Evolutionary conservation across 1,140 invertebrate genomes (phyloP).

Genomic region (Bathynomus jamesi): DNA sequence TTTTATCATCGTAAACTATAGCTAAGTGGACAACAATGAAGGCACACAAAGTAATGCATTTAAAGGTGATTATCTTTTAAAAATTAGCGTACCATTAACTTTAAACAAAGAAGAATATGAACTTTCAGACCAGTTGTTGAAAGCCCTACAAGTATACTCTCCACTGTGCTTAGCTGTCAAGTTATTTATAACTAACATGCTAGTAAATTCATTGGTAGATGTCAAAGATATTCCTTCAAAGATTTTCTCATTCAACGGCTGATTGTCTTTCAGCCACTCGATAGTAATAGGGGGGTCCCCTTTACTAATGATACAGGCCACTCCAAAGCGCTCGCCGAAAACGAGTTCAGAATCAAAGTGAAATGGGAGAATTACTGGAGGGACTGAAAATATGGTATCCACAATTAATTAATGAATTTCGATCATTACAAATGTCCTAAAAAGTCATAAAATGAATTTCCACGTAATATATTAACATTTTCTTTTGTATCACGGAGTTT

Average conservation of each 20-base stretch:
- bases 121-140: neutral
- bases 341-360: neutral
- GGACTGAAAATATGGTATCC: neutral
- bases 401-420: too few relatives aligned
- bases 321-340: neutral
- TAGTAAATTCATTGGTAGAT: neutral
- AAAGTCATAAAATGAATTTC: too few relatives aligned
- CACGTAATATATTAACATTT: too few relatives aligned
- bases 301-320: conserved; percentile 2
- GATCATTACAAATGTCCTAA: too few relatives aligned
- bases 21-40: neutral
- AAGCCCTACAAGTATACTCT: neutral
- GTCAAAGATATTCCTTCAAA: neutral
- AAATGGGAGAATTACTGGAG: neutral
- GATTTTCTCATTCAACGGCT: neutral
- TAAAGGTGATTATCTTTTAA: neutral
- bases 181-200: neutral
- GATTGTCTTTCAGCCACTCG: conserved; percentile 12
- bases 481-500: too few relatives aligned
- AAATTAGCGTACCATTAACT: neutral
- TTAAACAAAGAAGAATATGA: neutral
- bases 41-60: neutral
- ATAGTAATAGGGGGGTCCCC: conserved; percentile 10
- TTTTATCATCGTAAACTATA: too few relatives aligned
- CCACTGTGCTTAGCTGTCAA: neutral